These are phyloP conservation scores for Anorthoa munda DNA, from an alignment of 2,888 invertebrate species.

Conservation along the genomic window DNA sequence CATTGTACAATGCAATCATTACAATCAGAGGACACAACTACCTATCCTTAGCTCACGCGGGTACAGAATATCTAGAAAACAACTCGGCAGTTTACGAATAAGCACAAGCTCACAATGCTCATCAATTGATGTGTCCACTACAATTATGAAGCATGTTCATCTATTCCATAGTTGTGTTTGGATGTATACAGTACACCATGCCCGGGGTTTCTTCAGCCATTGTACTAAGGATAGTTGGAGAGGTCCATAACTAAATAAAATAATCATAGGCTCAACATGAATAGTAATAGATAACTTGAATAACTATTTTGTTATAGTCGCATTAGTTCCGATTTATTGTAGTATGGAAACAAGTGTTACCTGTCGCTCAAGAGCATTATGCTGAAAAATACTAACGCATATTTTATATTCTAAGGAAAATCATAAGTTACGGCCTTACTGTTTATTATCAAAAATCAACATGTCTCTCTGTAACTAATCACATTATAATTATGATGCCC, in stretches of 20 bases:
- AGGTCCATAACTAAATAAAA: neutral
- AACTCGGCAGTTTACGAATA: no score
- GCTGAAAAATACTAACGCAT: conserved; percentile 69
- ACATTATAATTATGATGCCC: no score
- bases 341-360: conserved; percentile 63
- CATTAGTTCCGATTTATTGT: neutral
- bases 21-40: neutral
- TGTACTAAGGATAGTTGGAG: neutral
- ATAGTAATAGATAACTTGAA: no score
- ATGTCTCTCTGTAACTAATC: neutral
- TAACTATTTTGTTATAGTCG: neutral
- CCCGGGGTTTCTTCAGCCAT: neutral
- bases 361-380: conserved; percentile 76
- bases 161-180: neutral
- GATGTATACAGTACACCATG: neutral
- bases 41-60: neutral
- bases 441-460: neutral
- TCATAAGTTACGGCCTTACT: neutral
- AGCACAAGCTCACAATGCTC: neutral
- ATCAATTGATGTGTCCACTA: neutral
- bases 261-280: neutral
- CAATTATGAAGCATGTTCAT: neutral
- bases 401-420: conserved; percentile 17
- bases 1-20: neutral
- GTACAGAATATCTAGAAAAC: no score